Conservation (phyloP, 2,797 vertebrate species). For the Lithobates pipiens region DNA sequence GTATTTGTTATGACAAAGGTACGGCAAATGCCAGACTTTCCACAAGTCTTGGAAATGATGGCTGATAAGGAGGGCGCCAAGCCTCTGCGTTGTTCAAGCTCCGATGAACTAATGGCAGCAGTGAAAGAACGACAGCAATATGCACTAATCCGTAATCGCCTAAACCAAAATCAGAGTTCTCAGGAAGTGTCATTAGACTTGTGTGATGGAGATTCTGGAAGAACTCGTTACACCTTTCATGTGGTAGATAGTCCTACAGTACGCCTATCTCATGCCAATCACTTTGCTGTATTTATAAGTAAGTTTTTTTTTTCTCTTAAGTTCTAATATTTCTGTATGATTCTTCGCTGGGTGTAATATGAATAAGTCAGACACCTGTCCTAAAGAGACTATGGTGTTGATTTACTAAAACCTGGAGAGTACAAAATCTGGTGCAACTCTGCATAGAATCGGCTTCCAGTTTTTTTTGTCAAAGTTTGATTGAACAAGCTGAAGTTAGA, state of each 20-base stretch:
- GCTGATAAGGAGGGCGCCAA: constrained; percentile 73
- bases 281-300: constrained; percentile 97
- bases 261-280: constrained; percentile 84
- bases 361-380: too few relatives aligned
- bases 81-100: constrained; percentile 77
- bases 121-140: constrained; percentile 91
- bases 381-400: too few relatives aligned
- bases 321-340: too few relatives aligned
- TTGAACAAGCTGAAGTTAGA: too few relatives aligned
- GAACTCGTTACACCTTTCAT: constrained; percentile 89
- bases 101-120: constrained; percentile 76
- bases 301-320: constrained; percentile 65
- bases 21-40: constrained; percentile 77
- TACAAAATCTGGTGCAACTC: too few relatives aligned
- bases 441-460: too few relatives aligned
- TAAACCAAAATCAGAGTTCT: constrained; percentile 71
- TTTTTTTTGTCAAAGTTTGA: too few relatives aligned
- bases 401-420: too few relatives aligned
- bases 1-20: constrained; percentile 94
- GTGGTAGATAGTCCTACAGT: constrained; percentile 84
- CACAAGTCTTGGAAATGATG: constrained; percentile 77
- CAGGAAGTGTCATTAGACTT: constrained; percentile 85
- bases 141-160: constrained; percentile 84
- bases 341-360: too few relatives aligned
- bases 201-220: constrained; percentile 80